These are phyloP conservation scores for Caretta caretta DNA, from an alignment of 2,113 vertebrate species.

Conservation along the genomic window DNA sequence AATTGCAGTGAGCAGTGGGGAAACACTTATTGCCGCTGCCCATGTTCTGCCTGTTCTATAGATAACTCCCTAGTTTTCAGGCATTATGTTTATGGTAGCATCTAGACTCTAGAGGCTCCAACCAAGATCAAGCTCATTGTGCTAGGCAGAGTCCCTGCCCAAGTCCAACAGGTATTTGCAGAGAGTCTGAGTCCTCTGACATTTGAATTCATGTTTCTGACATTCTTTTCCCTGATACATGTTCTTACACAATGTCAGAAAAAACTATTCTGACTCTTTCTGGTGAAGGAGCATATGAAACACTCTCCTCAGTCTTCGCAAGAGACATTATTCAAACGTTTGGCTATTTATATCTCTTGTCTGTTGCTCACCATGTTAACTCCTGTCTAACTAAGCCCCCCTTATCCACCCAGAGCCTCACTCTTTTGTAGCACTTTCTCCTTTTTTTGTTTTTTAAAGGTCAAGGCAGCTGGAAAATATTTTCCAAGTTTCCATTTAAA, in stretches of 20 bases:
- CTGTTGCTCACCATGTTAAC: background rate
- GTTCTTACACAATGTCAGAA: background rate
- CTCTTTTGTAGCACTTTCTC: background rate
- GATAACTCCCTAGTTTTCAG: too few species aligned
- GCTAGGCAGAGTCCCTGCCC: background rate
- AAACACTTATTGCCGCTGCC: too few species aligned
- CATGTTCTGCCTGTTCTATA: too few species aligned
- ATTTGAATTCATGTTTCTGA: background rate
- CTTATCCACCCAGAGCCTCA: background rate
- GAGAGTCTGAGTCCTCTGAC: background rate
- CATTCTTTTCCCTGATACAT: background rate
- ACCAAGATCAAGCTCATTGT: too few species aligned
- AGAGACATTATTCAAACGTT: background rate
- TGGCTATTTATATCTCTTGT: background rate
- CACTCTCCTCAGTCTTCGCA: background rate
- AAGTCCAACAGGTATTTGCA: background rate
- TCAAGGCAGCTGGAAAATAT: background rate
- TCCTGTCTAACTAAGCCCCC: background rate
- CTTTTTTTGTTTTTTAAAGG: background rate
- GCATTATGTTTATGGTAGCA: too few species aligned
- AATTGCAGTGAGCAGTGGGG: too few species aligned
- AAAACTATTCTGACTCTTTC: background rate
- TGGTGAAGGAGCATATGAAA: background rate
- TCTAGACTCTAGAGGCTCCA: too few species aligned
- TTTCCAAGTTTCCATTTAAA: background rate